Evolutionary conservation across 1,140 invertebrate genomes (phyloP), one percentile per base, ranked within the genome.

Genomic region (Drosophila carrolli): DNA sequence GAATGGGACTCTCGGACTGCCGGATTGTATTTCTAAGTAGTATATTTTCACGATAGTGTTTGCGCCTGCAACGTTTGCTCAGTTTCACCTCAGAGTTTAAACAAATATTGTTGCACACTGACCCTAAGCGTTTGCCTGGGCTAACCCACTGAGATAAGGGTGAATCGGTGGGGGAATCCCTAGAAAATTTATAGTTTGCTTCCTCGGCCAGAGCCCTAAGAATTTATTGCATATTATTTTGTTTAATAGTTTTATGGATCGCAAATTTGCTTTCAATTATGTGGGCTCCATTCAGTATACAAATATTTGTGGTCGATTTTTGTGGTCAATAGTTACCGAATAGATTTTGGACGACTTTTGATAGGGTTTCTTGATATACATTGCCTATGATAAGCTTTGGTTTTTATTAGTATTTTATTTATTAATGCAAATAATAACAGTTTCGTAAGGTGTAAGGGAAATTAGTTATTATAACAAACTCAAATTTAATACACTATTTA

Each of bases 81-180:
- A 60, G 59, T 65, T 61, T 60, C 51, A 51, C 65, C 73, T 55
- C 76, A 65, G 61, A 78, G 84, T 89, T 90, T 84, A 89, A 55
- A 68, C 85, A 89, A 89, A 89, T 89, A 89, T 89, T 89, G 77
- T 89, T 84, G 77, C 84, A 90, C 77, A 65, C 76, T 88, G 84
- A 89, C 84, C 84, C 79, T 46, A 56, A 37, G 35, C 44, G 63
- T 53, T 55, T 70, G 48, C 50, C 41, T 66, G 68, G 63, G 65
- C 72, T 80, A 83, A 78, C 72, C 83, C 62, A 61, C 57, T 53
- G 32, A 89, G 84, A 89, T 89, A 89, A 88, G 47, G 54, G 23
- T 16, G 47, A 70, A 48, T 10, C 16, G 19, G 38, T 9, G 66
- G 8, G 23, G 32, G 27, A 8, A 14, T 44, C 38, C 54, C 63